Conservation (phyloP, 2,888 invertebrate genomes). For the Drosophila greeni region DNA sequence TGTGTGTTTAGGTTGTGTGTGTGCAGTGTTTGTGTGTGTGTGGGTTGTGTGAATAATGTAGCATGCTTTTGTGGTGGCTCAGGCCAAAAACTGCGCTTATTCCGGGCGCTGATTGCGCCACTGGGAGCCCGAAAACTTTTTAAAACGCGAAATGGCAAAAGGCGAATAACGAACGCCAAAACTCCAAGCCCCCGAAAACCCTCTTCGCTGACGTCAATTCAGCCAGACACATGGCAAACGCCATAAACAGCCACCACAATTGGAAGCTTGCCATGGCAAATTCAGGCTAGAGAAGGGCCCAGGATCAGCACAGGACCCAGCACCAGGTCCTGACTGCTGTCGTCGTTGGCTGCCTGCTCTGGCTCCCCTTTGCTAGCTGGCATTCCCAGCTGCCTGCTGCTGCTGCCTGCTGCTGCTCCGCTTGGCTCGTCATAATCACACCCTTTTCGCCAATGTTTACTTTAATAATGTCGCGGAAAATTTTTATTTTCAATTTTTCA, state of each 20-base stretch:
- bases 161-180: conserved; percentile 24
- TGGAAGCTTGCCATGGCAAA: conserved; percentile 68
- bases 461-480: conserved; percentile 75
- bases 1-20: conserved; percentile 14
- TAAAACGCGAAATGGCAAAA: conserved; percentile 63
- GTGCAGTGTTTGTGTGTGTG: conserved; percentile 16
- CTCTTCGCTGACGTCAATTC: conserved; percentile 63
- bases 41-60: conserved; percentile 58
- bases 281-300: conserved; percentile 17
- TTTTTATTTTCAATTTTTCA: conserved; percentile 73
- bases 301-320: not conserved
- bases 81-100: conserved; percentile 48
- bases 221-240: conserved; percentile 67
- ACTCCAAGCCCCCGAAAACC: conserved; percentile 2
- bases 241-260: conserved; percentile 72
- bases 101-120: conserved; percentile 67
- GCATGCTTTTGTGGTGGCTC: conserved; percentile 56
- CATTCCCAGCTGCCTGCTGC: conserved; percentile 8
- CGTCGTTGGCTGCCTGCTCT: not conserved
- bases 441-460: conserved; percentile 72
- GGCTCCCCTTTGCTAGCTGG: conserved; percentile 5
- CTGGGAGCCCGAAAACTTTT: conserved; percentile 65
- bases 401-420: conserved; percentile 12
- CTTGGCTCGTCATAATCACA: conserved; percentile 71
- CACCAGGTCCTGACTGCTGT: conserved; percentile 4